These are phyloP conservation scores for Dicrostonyx torquatus DNA, from an alignment of 2,797 vertebrate species.

Conservation along the genomic window DNA sequence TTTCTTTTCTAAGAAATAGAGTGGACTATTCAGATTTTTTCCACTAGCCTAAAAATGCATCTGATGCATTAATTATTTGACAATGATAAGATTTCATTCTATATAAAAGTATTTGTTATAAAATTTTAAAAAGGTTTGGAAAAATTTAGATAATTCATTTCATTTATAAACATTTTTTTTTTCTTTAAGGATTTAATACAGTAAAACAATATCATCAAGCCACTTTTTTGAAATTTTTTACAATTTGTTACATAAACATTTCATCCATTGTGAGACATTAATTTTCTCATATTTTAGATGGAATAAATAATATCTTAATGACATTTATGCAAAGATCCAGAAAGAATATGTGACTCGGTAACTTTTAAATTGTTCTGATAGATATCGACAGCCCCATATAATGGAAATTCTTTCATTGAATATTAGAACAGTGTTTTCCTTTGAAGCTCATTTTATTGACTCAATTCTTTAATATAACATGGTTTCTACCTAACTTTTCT, in stretches of 20 bases:
- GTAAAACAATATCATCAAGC: neutral
- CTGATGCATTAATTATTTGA: neutral
- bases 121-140: neutral
- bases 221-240: neutral
- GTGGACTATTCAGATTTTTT: neutral
- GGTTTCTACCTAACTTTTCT: neutral
- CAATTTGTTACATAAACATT: neutral
- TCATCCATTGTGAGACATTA: neutral
- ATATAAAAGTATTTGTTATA: neutral
- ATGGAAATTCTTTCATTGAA: neutral
- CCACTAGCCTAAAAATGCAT: neutral
- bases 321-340: neutral
- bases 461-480: neutral
- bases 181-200: neutral
- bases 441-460: neutral
- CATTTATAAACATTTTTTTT: neutral
- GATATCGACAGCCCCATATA: neutral
- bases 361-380: neutral
- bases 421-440: neutral
- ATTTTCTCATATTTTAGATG: neutral
- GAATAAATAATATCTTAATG: neutral
- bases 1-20: neutral
- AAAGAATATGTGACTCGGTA: neutral
- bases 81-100: neutral
- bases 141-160: neutral